Conservation (phyloP, 2,888 invertebrate genomes). For the Athalia circularis region DNA sequence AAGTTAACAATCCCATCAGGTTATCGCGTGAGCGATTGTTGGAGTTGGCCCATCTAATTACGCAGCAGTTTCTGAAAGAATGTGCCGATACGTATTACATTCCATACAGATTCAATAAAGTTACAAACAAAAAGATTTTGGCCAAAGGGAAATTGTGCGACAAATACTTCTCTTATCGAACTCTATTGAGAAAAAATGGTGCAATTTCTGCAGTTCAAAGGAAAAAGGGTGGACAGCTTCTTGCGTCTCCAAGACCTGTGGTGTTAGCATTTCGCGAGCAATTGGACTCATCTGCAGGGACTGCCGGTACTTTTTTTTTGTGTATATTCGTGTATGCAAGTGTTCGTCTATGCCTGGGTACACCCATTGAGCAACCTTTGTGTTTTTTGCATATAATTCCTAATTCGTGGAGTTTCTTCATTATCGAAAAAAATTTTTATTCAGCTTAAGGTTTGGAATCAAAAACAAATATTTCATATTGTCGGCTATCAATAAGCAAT, state of each 20-base stretch:
- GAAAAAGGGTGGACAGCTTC: background rate
- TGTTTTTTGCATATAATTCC: background rate
- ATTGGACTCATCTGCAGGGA: background rate
- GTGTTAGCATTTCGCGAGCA: constrained; percentile 10
- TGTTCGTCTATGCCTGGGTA: background rate
- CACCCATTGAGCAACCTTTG: background rate
- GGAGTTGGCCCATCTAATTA: constrained; percentile 1
- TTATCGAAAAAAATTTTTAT: too few relatives aligned
- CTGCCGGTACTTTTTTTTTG: background rate
- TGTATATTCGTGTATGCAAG: background rate
- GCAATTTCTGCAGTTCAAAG: background rate
- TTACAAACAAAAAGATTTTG: background rate
- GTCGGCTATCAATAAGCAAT: too few relatives aligned
- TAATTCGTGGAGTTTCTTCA: too few relatives aligned
- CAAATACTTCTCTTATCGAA: background rate
- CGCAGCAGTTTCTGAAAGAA: background rate
- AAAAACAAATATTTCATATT: background rate
- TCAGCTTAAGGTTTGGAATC: too few relatives aligned
- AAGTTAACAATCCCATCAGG: background rate
- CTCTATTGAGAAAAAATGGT: background rate
- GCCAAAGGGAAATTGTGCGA: constrained; percentile 14
- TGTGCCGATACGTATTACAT: background rate
- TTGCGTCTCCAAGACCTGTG: background rate
- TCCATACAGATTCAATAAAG: background rate
- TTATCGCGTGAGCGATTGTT: background rate